Evolutionary conservation across 2,888 invertebrate genomes (phyloP).

Genomic region (Agrotis clavis): DNA sequence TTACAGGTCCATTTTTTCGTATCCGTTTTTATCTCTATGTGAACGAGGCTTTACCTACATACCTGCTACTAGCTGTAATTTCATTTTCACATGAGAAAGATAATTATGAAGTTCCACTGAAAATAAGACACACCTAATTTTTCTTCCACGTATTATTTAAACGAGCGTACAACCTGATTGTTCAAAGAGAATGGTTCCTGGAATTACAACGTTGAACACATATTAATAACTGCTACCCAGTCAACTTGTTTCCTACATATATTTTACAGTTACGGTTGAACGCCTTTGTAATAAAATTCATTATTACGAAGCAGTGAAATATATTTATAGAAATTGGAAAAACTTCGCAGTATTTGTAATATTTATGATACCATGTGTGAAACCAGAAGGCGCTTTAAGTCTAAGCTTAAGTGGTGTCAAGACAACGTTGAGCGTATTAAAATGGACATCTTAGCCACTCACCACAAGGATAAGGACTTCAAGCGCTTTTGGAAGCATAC

Average conservation of each 20-base stretch:
- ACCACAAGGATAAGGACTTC: too few relatives aligned
- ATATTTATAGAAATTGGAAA: neutral
- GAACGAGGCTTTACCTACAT: too few relatives aligned
- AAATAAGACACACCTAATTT: neutral
- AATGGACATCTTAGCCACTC: too few relatives aligned
- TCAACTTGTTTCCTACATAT: neutral
- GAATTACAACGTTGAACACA: neutral
- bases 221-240: neutral
- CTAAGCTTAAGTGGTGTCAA: too few relatives aligned
- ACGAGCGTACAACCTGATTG: neutral
- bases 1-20: too few relatives aligned
- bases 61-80: neutral
- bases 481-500: too few relatives aligned
- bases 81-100: neutral
- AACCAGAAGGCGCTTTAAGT: too few relatives aligned
- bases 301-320: neutral
- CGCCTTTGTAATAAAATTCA: neutral
- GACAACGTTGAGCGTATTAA: too few relatives aligned
- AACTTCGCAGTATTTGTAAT: too few relatives aligned
- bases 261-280: neutral
- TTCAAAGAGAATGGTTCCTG: neutral
- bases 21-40: too few relatives aligned
- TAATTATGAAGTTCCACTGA: constrained; percentile 8
- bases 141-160: neutral
- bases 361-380: too few relatives aligned